Percentiles rank a stretch among this genome's conserved stretches.
These are phyloP conservation scores for Thymelicus sylvestris DNA, from an alignment of 2,888 invertebrate genomes.

Conservation along the genomic window DNA sequence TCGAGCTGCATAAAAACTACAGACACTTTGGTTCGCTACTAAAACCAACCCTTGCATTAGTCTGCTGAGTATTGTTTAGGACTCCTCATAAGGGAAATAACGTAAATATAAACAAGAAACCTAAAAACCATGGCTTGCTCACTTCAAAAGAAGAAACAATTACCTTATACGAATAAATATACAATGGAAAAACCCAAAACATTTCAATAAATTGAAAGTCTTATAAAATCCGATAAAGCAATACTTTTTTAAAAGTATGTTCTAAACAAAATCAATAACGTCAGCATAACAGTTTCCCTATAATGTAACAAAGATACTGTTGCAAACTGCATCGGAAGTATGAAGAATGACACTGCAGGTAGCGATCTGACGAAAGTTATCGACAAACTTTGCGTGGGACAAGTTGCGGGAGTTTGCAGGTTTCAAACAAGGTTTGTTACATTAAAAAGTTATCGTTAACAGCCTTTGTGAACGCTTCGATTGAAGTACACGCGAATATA, in stretches of 20 bases:
- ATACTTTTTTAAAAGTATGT: not conserved
- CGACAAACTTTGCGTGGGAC: not conserved
- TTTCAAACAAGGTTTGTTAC: slow-evolving; percentile 11
- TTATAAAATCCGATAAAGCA: too few relatives aligned
- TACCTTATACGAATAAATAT: too few relatives aligned
- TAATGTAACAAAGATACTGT: slow-evolving; percentile 30
- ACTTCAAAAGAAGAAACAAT: too few relatives aligned
- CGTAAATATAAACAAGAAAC: too few relatives aligned
- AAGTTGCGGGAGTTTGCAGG: not conserved
- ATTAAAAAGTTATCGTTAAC: slow-evolving; percentile 4
- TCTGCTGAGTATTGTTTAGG: too few relatives aligned
- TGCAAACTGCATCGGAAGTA: slow-evolving; percentile 7
- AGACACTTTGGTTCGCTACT: too few relatives aligned
- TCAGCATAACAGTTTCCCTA: slow-evolving; percentile 19
- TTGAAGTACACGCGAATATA: not conserved
- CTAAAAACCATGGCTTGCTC: too few relatives aligned
- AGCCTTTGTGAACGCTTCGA: not conserved
- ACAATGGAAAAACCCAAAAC: too few relatives aligned
- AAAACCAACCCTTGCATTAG: too few relatives aligned
- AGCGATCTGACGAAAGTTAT: slow-evolving; percentile 5
- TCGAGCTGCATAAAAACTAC: too few relatives aligned
- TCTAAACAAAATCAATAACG: slow-evolving; percentile 7
- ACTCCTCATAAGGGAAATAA: too few relatives aligned
- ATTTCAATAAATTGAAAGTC: too few relatives aligned
- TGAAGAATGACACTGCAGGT: slow-evolving; percentile 12